Percentiles rank a stretch among this genome's conserved stretches.
phyloP scores from a whole-genome alignment of 2,797 vertebrate species.

The Chanos chanos region DNA sequence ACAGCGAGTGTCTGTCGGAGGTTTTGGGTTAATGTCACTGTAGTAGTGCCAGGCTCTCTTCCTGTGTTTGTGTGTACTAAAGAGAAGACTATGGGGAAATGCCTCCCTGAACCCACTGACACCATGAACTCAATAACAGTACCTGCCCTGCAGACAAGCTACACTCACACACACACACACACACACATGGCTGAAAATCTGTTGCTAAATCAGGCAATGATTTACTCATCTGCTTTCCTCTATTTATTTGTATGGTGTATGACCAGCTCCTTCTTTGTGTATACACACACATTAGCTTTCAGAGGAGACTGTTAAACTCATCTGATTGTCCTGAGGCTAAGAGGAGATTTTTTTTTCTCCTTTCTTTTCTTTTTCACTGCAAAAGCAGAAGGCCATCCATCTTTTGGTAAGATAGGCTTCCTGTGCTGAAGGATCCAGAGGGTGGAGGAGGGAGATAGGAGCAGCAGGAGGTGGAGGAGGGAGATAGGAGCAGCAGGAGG shows the following conservation, averaged over 20 bases:
- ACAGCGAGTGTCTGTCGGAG: background rate
- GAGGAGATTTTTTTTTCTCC: conserved; percentile 51
- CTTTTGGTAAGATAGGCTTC: conserved; percentile 88
- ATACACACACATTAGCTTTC: conserved; percentile 22
- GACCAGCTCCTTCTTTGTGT: no score
- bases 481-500: conserved; percentile 56
- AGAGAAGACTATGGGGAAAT: background rate
- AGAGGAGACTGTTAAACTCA: conserved; percentile 65
- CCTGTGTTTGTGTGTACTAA: conserved; percentile 4
- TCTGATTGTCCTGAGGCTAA: conserved; percentile 68
- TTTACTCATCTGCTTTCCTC: no score
- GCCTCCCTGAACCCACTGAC: no score
- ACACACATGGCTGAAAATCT: background rate
- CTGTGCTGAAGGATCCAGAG: conserved; percentile 85
- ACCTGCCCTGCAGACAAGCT: no score
- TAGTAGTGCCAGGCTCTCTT: background rate
- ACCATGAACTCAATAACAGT: no score
- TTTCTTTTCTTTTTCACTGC: conserved; percentile 64
- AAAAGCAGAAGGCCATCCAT: conserved; percentile 79
- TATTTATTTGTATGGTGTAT: no score
- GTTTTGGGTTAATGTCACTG: background rate
- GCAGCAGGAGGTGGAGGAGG: conserved; percentile 47
- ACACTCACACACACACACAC: background rate
- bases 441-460: conserved; percentile 69
- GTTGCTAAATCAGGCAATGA: background rate